Base-by-base conservation (phyloP, 2,113 vertebrate species). In the Centrocercus urophasianus region DNA sequence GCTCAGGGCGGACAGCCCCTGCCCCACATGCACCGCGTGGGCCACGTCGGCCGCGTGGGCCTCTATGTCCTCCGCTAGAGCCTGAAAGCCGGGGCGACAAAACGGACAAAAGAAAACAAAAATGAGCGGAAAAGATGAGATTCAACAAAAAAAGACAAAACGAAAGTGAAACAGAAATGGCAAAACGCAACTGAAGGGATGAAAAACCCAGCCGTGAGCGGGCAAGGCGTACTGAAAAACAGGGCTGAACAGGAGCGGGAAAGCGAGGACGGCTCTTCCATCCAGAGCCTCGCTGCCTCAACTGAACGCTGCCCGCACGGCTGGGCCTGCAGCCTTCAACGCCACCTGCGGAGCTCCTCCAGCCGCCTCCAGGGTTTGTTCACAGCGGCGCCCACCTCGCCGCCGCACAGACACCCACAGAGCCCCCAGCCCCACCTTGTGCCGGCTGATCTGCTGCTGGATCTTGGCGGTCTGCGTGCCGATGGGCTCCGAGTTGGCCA, bases 381-480 rank as follows among this genome's bases (percentile, higher is more conserved):
- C 0, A 13, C 50, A 40, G 59, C 66, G 32, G 50, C 71, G 54
- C 2, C 5, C 7, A 43, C 63, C n/a, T 67, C 4, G 2, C 2
- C 5, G 5, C 1, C 36, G 65, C 65, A 74, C 78, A 17, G 85
- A 36, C 38, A 21, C 14, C 52, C 65, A 30, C 5, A 7, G 47
- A 74, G 48, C 86, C 20, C 65, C 13, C 38, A 2, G 34, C 88
- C 89, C 97, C 97, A 98, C 98, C 99, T 99, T 99, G 98, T 99
- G 99, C 67, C 98, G 98, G 59, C 97, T 73, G 93, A 99, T 99
- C 98, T 99, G 99, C 97, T 99, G 99, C 84, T 98, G 98, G 97
- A 99, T 99, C 97, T 99, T 99, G 93, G 98, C 97, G 4, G 99
- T 98, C 97, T 99, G 99, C 50, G 99, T 99, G 57, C 99, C 99